Evolutionary conservation across 2,113 vertebrate species (phyloP).

Genomic region (Nyctibius bracteatus): DNA sequence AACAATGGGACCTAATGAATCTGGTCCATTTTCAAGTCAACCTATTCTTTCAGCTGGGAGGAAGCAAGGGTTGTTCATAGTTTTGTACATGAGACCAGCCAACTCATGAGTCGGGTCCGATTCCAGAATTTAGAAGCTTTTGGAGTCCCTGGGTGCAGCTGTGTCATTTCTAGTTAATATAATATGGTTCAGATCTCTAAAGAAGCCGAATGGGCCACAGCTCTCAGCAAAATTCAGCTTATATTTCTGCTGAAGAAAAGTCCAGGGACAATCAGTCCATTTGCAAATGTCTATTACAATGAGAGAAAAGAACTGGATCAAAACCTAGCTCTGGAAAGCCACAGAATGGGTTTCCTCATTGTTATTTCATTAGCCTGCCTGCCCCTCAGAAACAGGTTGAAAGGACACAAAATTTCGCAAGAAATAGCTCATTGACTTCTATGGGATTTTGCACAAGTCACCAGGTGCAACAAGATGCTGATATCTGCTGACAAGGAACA

Average conservation of each 20-base stretch:
- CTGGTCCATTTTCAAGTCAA: neutral
- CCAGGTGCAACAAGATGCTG: neutral
- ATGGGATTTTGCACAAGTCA: neutral
- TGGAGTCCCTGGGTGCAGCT: neutral
- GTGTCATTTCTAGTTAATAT: slow-evolving; percentile 12
- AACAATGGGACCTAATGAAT: neutral
- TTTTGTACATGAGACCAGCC: neutral
- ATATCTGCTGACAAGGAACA: neutral
- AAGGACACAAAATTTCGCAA: neutral
- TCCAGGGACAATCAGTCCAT: neutral
- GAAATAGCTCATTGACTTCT: neutral
- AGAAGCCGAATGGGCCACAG: neutral
- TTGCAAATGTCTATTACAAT: neutral
- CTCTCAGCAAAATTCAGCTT: neutral
- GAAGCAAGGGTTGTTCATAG: neutral
- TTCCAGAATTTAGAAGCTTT: neutral
- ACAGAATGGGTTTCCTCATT: neutral
- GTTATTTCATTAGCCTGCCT: neutral
- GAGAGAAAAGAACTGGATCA: neutral
- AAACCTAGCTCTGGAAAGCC: neutral
- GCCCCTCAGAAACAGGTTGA: neutral
- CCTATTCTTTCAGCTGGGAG: neutral
- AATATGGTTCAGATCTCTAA: neutral
- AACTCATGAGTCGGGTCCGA: neutral
- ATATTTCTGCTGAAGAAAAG: neutral